A percentile compares a stretch with the other conserved stretches of the same genome.
These are phyloP conservation scores for Forbesichthys papilliferus DNA, from an alignment of 2,113 vertebrate genomes.

Conservation along the genomic window DNA sequence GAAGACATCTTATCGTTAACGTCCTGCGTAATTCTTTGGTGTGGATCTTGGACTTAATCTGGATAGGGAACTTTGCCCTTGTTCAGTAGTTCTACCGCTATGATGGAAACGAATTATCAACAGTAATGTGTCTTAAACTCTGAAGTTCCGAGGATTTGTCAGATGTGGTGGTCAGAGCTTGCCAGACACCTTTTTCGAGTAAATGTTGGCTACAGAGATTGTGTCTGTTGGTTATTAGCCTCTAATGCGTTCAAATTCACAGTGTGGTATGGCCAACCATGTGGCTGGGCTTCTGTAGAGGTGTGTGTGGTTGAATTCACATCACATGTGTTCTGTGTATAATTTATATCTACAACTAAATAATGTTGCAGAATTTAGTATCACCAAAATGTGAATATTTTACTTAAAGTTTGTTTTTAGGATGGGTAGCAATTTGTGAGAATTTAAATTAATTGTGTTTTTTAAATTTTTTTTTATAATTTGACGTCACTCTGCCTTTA, in stretches of 20 bases:
- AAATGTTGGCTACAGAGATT: slow-evolving; percentile 25
- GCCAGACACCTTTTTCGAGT: neutral
- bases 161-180: no score
- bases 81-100: no score
- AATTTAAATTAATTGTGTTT: slow-evolving; percentile 53
- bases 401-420: slow-evolving; percentile 49
- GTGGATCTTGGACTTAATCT: neutral
- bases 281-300: slow-evolving; percentile 43
- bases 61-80: neutral
- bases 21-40: neutral
- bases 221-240: slow-evolving; percentile 21
- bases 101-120: no score
- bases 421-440: slow-evolving; percentile 52
- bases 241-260: slow-evolving; percentile 30
- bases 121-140: no score
- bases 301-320: slow-evolving; percentile 64
- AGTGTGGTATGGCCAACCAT: slow-evolving; percentile 37
- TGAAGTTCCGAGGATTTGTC: no score
- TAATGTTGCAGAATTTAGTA: no score
- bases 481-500: slow-evolving; percentile 29
- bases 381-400: slow-evolving; percentile 31
- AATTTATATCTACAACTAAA: slow-evolving; percentile 48
- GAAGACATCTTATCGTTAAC: neutral
- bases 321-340: slow-evolving; percentile 53
- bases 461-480: neutral